Percentiles rank a stretch among this genome's conserved stretches.
Evolutionary conservation across 2,888 invertebrate genomes (phyloP).

Genomic region (Leucophenga maculata): DNA sequence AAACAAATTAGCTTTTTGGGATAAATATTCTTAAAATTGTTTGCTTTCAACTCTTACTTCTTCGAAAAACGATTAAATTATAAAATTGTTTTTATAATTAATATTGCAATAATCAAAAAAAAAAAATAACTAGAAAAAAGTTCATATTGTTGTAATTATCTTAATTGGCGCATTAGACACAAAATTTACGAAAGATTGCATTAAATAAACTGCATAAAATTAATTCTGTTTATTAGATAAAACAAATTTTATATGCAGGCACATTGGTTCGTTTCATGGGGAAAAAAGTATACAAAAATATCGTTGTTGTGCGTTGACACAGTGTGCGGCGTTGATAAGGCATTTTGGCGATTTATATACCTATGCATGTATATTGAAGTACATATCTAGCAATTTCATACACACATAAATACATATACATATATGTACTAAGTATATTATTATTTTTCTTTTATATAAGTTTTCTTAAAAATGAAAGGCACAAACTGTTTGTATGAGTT

Average conservation of each 20-base stretch:
- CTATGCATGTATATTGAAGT: too few species aligned
- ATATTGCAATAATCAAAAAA: not conserved
- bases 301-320: too few species aligned
- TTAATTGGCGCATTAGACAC: not conserved
- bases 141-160: not conserved
- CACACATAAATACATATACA: too few species aligned
- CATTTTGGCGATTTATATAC: too few species aligned
- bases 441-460: too few species aligned
- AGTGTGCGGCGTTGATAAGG: too few species aligned
- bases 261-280: too few species aligned
- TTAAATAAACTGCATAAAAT: too few species aligned
- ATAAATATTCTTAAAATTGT: not conserved
- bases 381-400: too few species aligned
- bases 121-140: not conserved
- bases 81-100: not conserved
- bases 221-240: too few species aligned
- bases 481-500: constrained; percentile 46
- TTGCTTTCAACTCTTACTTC: not conserved
- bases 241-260: too few species aligned
- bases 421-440: too few species aligned
- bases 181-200: not conserved
- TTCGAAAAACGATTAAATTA: not conserved
- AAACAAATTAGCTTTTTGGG: constrained; percentile 7
- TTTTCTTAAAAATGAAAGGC: constrained; percentile 46
- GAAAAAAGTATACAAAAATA: not conserved